Conservation (phyloP, 1,140 invertebrate genomes). For the Ylistrum balloti region DNA sequence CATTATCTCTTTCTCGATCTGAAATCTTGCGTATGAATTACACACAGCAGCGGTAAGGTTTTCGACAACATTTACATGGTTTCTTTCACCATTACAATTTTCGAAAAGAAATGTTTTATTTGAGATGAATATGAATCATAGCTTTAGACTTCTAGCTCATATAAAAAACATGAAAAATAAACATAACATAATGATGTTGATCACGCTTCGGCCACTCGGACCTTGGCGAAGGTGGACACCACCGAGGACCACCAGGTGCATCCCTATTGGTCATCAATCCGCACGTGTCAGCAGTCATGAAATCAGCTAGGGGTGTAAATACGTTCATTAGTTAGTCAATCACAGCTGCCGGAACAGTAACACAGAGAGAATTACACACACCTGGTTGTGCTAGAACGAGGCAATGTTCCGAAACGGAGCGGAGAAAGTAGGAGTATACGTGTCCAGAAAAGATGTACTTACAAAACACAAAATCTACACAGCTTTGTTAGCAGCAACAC, state of each 20-base stretch:
- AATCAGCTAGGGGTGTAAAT: not conserved
- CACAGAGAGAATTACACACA: not conserved
- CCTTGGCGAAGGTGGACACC: constrained; percentile 12
- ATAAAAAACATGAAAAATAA: no score
- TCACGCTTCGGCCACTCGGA: not conserved
- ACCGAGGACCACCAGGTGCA: not conserved
- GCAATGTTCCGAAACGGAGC: not conserved
- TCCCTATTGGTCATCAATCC: not conserved
- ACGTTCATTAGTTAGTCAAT: not conserved
- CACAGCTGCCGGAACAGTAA: not conserved
- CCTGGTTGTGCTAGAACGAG: no score
- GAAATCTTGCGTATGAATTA: no score
- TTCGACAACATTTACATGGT: no score
- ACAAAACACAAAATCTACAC: not conserved
- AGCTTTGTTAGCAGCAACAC: no score
- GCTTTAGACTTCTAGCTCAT: no score
- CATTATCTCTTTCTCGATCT: no score
- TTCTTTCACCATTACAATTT: no score
- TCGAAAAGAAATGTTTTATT: no score
- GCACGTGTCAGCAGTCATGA: not conserved
- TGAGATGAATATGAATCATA: no score
- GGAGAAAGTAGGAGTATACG: not conserved
- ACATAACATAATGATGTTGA: not conserved
- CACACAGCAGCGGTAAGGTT: no score
- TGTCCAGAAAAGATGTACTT: not conserved